Conservation (phyloP, 2,888 invertebrate genomes). For the Protula sp. region DNA sequence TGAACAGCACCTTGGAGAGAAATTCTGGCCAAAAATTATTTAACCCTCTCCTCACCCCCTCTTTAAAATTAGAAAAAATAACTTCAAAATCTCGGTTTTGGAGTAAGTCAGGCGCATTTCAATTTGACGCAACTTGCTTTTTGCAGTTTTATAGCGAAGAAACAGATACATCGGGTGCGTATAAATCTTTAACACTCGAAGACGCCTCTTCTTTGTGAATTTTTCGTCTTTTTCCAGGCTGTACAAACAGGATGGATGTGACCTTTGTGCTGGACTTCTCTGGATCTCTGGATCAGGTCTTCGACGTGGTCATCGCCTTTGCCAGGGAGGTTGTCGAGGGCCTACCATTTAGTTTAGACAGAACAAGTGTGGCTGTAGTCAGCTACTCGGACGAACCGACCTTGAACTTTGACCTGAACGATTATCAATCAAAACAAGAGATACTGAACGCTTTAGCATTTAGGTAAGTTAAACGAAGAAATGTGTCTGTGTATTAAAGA, state of each 20-base stretch:
- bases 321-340: constrained; percentile 5
- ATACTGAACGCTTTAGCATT: constrained; percentile 5
- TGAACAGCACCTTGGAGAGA: no score
- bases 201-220: neutral
- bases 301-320: constrained; percentile 8
- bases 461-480: no score
- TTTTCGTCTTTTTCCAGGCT: neutral
- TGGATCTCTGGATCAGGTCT: constrained; percentile 7
- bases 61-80: no score
- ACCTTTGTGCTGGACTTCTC: constrained; percentile 16
- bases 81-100: no score
- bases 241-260: constrained; percentile 11
- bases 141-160: no score
- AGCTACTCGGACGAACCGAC: constrained; percentile 4
- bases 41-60: no score
- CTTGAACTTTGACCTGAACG: constrained; percentile 9
- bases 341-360: constrained; percentile 6
- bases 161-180: neutral
- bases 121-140: no score
- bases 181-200: neutral
- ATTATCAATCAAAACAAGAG: constrained; percentile 9
- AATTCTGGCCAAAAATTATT: no score
- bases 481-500: no score
- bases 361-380: constrained; percentile 8
- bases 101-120: no score